Evolutionary conservation across 2,797 vertebrate genomes (phyloP).

Genomic region (Sebastes glaucus): DNA sequence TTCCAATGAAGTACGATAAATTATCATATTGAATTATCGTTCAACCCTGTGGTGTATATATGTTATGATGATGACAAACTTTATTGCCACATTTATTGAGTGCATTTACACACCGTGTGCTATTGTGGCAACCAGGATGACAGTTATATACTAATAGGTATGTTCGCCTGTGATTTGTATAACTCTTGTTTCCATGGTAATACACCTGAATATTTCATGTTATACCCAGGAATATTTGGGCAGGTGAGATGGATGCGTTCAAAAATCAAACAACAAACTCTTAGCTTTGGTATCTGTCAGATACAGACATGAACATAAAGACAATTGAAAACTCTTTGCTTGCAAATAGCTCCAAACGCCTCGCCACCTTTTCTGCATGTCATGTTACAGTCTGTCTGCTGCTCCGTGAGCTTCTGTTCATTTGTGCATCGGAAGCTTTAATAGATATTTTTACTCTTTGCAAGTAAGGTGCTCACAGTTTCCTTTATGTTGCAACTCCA

Average conservation of each 20-base stretch:
- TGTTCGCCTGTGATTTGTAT: not conserved
- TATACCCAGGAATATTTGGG: not conserved
- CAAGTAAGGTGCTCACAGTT: not conserved
- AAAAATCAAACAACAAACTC: slow-evolving; percentile 4
- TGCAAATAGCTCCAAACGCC: slow-evolving; percentile 1
- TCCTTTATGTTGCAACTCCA: not conserved
- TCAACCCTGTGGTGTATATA: not conserved
- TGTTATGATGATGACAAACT: not conserved
- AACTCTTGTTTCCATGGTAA: slow-evolving; percentile 20
- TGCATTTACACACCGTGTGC: not conserved
- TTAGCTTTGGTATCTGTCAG: slow-evolving; percentile 9
- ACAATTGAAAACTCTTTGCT: slow-evolving; percentile 24
- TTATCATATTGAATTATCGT: too few species aligned
- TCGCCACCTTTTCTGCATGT: slow-evolving; percentile 10
- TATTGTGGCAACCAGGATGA: not conserved
- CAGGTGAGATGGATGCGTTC: slow-evolving; percentile 1
- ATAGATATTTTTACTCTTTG: slow-evolving; percentile 1
- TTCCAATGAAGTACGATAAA: too few species aligned
- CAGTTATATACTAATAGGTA: not conserved
- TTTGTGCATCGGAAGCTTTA: slow-evolving; percentile 7
- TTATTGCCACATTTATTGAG: not conserved
- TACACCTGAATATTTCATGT: slow-evolving; percentile 5
- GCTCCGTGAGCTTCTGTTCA: not conserved
- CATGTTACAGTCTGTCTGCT: slow-evolving; percentile 6
- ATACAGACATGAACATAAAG: not conserved